Conservation (phyloP, 2,797 vertebrate genomes). For the Scolopax rusticola region DNA sequence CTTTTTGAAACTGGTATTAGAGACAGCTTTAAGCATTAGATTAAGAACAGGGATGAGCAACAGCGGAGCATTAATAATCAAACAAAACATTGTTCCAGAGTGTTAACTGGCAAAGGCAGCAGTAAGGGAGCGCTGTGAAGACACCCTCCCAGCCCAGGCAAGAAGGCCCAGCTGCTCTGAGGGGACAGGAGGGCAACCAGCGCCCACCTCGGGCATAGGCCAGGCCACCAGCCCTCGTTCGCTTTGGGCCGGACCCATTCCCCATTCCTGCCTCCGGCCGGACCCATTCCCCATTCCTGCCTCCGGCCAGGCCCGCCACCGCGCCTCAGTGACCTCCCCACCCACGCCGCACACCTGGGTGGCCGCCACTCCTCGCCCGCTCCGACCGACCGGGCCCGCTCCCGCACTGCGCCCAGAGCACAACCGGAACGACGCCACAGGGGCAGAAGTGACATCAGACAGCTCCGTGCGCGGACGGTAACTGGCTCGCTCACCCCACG, state of each 20-base stretch:
- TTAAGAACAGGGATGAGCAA: fast-evolving
- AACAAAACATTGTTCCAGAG: fast-evolving
- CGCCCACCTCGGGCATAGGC: fast-evolving
- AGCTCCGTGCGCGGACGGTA: fast-evolving
- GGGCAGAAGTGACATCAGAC: fast-evolving
- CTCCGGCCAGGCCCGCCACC: background rate
- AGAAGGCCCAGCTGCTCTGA: background rate
- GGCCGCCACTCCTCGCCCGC: fast-evolving
- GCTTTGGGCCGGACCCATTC: too few relatives aligned
- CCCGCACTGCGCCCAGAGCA: fast-evolving
- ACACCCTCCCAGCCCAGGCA: fast-evolving
- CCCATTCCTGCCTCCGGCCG: background rate
- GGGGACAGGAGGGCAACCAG: too few relatives aligned
- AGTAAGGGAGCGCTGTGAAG: fast-evolving
- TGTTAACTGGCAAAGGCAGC: fast-evolving
- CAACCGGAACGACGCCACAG: fast-evolving
- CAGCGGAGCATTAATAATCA: fast-evolving
- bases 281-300: too few relatives aligned
- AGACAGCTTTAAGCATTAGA: fast-evolving
- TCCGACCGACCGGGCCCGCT: background rate
- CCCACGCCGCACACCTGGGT: background rate
- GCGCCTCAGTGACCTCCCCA: fast-evolving
- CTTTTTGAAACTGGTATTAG: fast-evolving
- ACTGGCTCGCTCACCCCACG: background rate
- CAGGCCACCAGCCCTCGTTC: background rate